Base-by-base conservation (phyloP, 1,140 invertebrate genomes). In the Meloidogyne floridensis region DNA sequence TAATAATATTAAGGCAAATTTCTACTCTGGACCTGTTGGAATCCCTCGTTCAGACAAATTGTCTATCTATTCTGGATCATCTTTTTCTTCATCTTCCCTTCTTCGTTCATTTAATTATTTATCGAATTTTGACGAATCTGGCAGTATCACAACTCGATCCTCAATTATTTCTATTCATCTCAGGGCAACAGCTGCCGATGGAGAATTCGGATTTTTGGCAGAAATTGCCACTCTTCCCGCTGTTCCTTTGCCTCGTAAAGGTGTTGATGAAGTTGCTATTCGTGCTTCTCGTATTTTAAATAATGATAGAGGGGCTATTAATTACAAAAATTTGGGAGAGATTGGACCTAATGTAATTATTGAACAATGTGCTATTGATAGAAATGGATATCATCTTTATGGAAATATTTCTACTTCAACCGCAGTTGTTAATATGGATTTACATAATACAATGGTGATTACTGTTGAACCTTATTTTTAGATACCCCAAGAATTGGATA, bases 191-290 rank as follows among this genome's bases (percentile, higher is more conserved):
- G 96, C 96, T 59, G 96, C 96, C 0, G 95, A 95, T 71, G 93
- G 93, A 47, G 92, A 93, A n/a, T 94, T 97, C 91, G 98, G 98
- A 77, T 99, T 99, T 89, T 95, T 99, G 84, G 97, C 97, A 15
- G 97, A 99, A 92, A 93, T 99, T 77, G 93, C 98, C 0, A 97
- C 96, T 0, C 91, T 98, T 32, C 97, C 97, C 0, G 95, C 96
- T 59, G 93, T 94, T 15, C 94, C 96, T 88, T 94, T 94, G 87
- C 94, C 95, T 87, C 94, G 95, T 18, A 71, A 81, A 73, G 18
- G 54, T 13, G 95, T 95, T 89, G 93, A 95, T 0, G 93, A 94
- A 83, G 96, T 99, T 88, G 96, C 96, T 86, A 93, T 99, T 79
- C 94, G 95, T 0, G 93, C 94, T 90, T 95, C 94, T 2, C 91